phyloP scores from a whole-genome alignment of 2,888 invertebrate species.

The Liopterus haemorrhoidalis region DNA sequence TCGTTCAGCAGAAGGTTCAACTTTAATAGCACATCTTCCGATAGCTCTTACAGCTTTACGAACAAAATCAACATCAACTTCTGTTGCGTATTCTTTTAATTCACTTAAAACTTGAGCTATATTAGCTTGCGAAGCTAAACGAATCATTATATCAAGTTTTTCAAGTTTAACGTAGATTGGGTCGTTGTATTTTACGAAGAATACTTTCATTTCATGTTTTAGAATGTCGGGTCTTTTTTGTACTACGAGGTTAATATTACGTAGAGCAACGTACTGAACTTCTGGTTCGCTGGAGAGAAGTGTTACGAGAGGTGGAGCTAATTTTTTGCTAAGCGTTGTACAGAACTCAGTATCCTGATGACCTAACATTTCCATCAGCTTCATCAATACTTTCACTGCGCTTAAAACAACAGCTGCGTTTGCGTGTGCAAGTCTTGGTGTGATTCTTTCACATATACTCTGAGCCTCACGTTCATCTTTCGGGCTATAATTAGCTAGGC shows the following conservation, averaged over 20 bases:
- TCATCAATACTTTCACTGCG: conserved; percentile 97
- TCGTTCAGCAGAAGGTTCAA: conserved; percentile 95
- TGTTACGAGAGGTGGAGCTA: conserved; percentile 98
- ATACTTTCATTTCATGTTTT: conserved; percentile 99
- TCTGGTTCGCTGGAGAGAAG: conserved; percentile 96
- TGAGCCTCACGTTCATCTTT: conserved; percentile 97
- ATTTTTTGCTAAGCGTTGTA: conserved; percentile 86
- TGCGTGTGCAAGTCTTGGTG: conserved; percentile 94
- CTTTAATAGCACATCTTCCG: conserved; percentile 96
- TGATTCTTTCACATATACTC: conserved; percentile 95
- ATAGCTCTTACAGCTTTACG: conserved; percentile 98
- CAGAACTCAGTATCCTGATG: conserved; percentile 93
- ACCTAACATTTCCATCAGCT: conserved; percentile 94
- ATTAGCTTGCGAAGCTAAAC: conserved; percentile 94
- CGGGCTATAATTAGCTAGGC: conserved; percentile 93
- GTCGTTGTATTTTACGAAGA: conserved; percentile 99
- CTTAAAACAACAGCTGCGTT: conserved; percentile 98
- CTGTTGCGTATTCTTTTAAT: conserved; percentile 97
- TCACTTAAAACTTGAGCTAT: conserved; percentile 97
- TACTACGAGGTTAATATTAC: conserved; percentile 98
- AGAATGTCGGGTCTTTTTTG: conserved; percentile 98
- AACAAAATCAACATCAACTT: conserved; percentile 99
- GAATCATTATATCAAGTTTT: conserved; percentile 98
- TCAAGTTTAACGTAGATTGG: conserved; percentile 99
- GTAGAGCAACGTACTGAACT: conserved; percentile 96